phyloP scores from a whole-genome alignment of 2,797 vertebrate species.

The Menidia menidia region DNA sequence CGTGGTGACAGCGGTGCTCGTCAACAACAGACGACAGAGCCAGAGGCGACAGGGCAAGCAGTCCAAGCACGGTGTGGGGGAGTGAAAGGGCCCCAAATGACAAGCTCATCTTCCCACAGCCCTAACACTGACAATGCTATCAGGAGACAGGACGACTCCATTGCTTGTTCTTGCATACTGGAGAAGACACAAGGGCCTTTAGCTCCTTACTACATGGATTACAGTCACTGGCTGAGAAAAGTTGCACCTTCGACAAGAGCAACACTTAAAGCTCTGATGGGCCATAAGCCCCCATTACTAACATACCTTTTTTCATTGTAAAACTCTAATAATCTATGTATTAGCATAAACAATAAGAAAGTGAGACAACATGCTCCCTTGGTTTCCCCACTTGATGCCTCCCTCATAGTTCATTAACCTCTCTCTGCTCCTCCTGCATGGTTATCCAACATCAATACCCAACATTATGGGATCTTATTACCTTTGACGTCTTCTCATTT shows the following conservation, averaged over 20 bases:
- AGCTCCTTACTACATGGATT: constrained; percentile 34
- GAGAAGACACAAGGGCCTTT: constrained; percentile 23
- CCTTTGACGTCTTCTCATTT: too few relatives aligned
- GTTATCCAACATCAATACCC: too few relatives aligned
- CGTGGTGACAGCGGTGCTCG: constrained; percentile 56
- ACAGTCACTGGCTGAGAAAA: constrained; percentile 40
- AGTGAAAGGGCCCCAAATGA: constrained; percentile 43
- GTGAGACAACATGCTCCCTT: too few relatives aligned
- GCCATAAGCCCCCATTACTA: too few relatives aligned
- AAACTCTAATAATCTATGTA: too few relatives aligned
- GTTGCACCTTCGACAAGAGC: constrained; percentile 20
- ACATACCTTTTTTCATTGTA: too few relatives aligned
- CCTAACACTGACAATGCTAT: constrained; percentile 52
- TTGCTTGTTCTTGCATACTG: constrained; percentile 25
- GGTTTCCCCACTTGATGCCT: too few relatives aligned
- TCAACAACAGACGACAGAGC: constrained; percentile 44
- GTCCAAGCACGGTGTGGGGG: constrained; percentile 33
- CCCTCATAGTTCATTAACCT: too few relatives aligned
- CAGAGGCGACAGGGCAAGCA: constrained; percentile 58
- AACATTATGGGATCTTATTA: too few relatives aligned
- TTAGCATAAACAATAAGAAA: too few relatives aligned
- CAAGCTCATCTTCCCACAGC: constrained; percentile 31
- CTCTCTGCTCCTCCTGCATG: too few relatives aligned
- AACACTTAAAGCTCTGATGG: too few relatives aligned
- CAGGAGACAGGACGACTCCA: constrained; percentile 47